Conservation (phyloP, 1,140 invertebrate species). For the Oryctes rhinoceros region DNA sequence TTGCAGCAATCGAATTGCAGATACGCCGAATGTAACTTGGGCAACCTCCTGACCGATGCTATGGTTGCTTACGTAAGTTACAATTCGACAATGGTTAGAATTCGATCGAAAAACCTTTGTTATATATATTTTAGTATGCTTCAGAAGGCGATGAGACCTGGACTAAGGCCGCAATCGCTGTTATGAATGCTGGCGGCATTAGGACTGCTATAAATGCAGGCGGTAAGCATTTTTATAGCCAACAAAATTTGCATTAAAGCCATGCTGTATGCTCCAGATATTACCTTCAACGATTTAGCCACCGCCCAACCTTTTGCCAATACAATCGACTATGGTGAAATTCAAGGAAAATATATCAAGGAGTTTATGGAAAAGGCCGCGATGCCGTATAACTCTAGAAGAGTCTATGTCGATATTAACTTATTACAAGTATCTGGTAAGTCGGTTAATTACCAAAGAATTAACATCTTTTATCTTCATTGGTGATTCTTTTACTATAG, state of each 20-base stretch:
- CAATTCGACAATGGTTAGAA: too few species aligned
- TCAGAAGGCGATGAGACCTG: conserved; percentile 42
- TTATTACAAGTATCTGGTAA: conserved; percentile 62
- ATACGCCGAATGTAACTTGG: conserved; percentile 80
- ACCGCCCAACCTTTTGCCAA: conserved; percentile 67
- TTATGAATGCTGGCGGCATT: conserved; percentile 74
- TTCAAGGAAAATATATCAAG: conserved; percentile 64
- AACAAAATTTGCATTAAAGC: not conserved
- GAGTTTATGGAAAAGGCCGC: conserved; percentile 63
- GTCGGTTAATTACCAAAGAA: not conserved
- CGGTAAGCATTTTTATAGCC: conserved; percentile 44
- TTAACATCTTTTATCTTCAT: not conserved
- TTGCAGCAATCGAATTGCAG: conserved; percentile 74
- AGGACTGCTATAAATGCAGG: too few species aligned
- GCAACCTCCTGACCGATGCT: conserved; percentile 81
- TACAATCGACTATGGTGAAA: conserved; percentile 64
- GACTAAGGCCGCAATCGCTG: conserved; percentile 73
- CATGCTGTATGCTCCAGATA: conserved; percentile 51
- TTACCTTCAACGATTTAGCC: conserved; percentile 65
- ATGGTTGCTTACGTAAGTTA: conserved; percentile 63
- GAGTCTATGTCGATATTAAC: conserved; percentile 63
- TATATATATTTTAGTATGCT: not conserved
- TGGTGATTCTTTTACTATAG: conserved; percentile 43
- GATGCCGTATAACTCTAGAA: conserved; percentile 52
- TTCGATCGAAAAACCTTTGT: not conserved